phyloP scores from a whole-genome alignment of 1,140 invertebrate species.

The Drosophila carrolli region DNA sequence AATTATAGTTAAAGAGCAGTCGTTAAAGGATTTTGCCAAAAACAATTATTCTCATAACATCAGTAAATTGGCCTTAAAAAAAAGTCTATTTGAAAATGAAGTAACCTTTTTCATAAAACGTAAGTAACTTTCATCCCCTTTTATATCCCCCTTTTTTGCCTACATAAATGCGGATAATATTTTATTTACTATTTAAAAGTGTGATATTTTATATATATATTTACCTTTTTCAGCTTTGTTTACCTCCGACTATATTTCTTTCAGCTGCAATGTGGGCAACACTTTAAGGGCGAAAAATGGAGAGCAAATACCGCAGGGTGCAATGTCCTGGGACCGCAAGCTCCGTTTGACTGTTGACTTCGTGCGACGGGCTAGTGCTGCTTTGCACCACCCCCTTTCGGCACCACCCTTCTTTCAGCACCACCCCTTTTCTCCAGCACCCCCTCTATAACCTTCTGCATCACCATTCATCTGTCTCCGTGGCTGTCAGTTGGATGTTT shows the following conservation, averaged over 20 bases:
- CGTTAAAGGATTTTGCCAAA: background rate
- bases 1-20: background rate
- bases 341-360: slow-evolving; percentile 72
- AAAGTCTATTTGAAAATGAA: too few species aligned
- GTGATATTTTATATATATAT: background rate
- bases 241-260: background rate
- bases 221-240: background rate
- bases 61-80: too few species aligned
- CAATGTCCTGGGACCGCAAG: slow-evolving; percentile 67
- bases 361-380: background rate
- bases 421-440: slow-evolving; percentile 7
- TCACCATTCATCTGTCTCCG: slow-evolving; percentile 51
- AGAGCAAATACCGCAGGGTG: slow-evolving; percentile 56
- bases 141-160: background rate
- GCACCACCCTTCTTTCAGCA: slow-evolving; percentile 5
- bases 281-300: slow-evolving; percentile 33
- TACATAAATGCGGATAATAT: background rate
- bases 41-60: too few species aligned
- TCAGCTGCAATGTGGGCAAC: slow-evolving; percentile 42
- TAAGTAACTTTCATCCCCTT: background rate
- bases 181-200: background rate
- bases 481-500: slow-evolving; percentile 62
- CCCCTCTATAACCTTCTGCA: slow-evolving; percentile 4
- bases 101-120: background rate
- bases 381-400: slow-evolving; percentile 15